These are phyloP conservation scores for Echinarachnius parma DNA, from an alignment of 53 echinoderm and acorn worm genomes.

Conservation along the genomic window DNA sequence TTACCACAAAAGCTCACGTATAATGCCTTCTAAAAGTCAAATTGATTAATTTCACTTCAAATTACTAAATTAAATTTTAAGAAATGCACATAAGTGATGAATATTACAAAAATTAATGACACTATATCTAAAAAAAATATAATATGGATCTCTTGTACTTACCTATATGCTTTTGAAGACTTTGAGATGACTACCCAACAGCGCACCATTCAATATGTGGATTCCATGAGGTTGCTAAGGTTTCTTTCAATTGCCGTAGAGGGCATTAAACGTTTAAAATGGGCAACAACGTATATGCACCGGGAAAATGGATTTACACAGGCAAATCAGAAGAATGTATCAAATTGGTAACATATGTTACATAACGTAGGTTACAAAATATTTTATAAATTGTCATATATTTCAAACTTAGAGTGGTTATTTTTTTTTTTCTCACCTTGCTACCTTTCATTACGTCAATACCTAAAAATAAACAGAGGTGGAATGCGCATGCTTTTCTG, in stretches of 20 bases:
- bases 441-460: slow-evolving; percentile 5
- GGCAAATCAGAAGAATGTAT: background rate
- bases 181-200: background rate
- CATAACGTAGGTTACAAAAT: slow-evolving; percentile 1
- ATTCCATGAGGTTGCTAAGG: slow-evolving; percentile 6
- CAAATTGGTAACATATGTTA: slow-evolving; percentile 19
- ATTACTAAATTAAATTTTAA: too few relatives aligned
- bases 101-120: background rate
- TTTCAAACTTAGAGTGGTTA: background rate
- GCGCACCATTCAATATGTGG: background rate
- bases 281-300: background rate
- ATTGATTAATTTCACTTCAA: too few relatives aligned
- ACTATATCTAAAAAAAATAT: background rate
- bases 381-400: background rate
- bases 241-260: background rate
- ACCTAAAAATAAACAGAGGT: background rate
- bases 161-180: background rate
- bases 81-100: background rate
- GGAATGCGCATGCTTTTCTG: background rate
- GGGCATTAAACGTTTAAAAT: background rate
- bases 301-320: background rate
- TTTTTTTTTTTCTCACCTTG: background rate
- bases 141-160: background rate
- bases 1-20: background rate
- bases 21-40: background rate